phyloP scores from a whole-genome alignment of 2,888 invertebrate species.

The Microchrysa polita region DNA sequence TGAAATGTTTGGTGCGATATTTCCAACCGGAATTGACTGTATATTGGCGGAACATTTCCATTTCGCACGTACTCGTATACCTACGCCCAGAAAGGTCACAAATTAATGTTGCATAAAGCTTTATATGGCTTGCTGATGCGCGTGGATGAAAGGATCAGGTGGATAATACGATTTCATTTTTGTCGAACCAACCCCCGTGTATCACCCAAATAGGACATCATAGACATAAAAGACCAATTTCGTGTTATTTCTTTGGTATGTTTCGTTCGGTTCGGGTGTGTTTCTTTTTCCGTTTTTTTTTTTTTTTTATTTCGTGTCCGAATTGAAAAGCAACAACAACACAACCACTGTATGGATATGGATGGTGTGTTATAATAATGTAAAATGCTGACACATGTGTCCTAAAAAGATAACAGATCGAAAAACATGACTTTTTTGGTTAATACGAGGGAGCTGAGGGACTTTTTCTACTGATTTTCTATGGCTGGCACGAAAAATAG shows the following conservation, averaged over 20 bases:
- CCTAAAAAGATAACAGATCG: constrained; percentile 30
- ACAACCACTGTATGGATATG: background rate
- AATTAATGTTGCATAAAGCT: constrained; percentile 44
- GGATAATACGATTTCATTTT: constrained; percentile 35
- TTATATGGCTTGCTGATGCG: constrained; percentile 11
- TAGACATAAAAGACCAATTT: constrained; percentile 29
- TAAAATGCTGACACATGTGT: constrained; percentile 40
- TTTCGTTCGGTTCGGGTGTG: too few relatives aligned
- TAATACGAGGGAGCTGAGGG: constrained; percentile 37
- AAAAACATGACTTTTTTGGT: constrained; percentile 19
- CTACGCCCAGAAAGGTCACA: constrained; percentile 39
- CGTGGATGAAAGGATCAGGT: constrained; percentile 39
- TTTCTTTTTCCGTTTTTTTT: too few relatives aligned
- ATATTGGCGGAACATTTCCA: constrained; percentile 33
- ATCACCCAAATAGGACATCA: constrained; percentile 14
- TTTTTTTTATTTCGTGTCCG: too few relatives aligned
- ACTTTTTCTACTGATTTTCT: background rate
- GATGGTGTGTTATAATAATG: constrained; percentile 27
- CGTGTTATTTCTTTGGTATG: constrained; percentile 1
- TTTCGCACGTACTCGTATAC: constrained; percentile 1
- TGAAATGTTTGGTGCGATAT: constrained; percentile 31
- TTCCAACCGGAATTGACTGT: constrained; percentile 28
- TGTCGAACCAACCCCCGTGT: too few relatives aligned
- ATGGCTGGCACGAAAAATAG: too few relatives aligned
- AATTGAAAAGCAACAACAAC: too few relatives aligned